Evolutionary conservation across 2,113 vertebrate genomes (phyloP), one percentile per base, ranked within the genome.

Genomic region (Neogale vison): DNA sequence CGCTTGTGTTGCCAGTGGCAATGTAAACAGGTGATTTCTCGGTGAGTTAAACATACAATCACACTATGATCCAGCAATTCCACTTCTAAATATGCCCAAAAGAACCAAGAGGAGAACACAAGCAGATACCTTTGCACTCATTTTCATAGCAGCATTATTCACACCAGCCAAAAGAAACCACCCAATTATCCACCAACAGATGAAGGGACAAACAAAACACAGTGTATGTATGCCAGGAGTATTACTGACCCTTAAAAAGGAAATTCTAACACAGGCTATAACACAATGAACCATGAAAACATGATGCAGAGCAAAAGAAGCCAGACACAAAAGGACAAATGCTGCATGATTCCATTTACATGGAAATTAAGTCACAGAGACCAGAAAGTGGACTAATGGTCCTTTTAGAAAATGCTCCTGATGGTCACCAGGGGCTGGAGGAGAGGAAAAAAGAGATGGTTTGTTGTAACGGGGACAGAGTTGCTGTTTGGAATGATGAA

Each of bases 241-340:
- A 50, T 50, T 24, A 90, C 21, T 92, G 39, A 83, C 55, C 21
- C 76, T 87, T 81, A 61, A 71, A 89, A 93, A 85, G 36, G 45
- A 89, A 94, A 82, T 76, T 93, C 55, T 55, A 82, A 77, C 7
- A 83, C 36, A 50, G 2, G 39, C 57, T 84, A 57, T 45, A 69
- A n/a, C 74, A 69, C 50, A n/a, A 85, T 36, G 63, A 84, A 94
- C 59, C 50, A 79, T 80, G 61, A 90, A 92, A 94, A 88, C 63
- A 88, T 12, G 76, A 52, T n/a, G 42, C 9, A 42, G 69, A 57
- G 31, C 63, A 45, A 90, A 92, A 85, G 42, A 52, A 86, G 29
- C 24, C 59, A 79, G 42, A 47, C 52, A 94, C 14, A 47, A 81
- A 89, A 95, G 36, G 36, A 71, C 39, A 90, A 96, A 74, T 31